Conservation (phyloP, 2,888 invertebrate genomes). For the Endomychus coccineus region DNA sequence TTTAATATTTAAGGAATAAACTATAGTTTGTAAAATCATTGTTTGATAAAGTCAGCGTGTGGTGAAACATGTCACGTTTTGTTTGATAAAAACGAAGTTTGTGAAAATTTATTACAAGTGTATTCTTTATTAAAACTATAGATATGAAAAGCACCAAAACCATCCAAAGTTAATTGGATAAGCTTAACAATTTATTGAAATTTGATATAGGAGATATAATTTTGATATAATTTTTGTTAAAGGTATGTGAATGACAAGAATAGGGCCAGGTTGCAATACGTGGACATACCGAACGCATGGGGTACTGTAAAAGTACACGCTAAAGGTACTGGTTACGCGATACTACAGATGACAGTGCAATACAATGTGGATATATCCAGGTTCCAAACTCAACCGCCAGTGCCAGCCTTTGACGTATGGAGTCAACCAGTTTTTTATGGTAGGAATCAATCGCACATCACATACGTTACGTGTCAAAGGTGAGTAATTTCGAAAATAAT, state of each 20-base stretch:
- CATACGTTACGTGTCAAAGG: conserved; percentile 81
- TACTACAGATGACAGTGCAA: conserved; percentile 87
- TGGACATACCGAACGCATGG: conserved; percentile 87
- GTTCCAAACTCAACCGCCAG: conserved; percentile 80
- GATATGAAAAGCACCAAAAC: too few relatives aligned
- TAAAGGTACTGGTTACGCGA: conserved; percentile 88
- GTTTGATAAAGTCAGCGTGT: too few relatives aligned
- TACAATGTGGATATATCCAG: conserved; percentile 81
- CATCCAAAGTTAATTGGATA: background rate
- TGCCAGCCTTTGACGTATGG: conserved; percentile 68
- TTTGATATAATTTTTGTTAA: too few relatives aligned
- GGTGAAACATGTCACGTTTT: too few relatives aligned
- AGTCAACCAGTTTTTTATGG: conserved; percentile 74
- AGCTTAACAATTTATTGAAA: conserved; percentile 32
- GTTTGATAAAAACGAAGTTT: too few relatives aligned
- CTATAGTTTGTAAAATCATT: too few relatives aligned
- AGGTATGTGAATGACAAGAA: conserved; percentile 69
- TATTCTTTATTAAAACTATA: too few relatives aligned
- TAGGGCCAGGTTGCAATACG: conserved; percentile 67
- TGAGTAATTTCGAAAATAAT: too few relatives aligned
- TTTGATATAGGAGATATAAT: too few relatives aligned
- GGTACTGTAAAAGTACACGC: conserved; percentile 90
- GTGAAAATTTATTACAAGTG: too few relatives aligned
- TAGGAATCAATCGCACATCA: conserved; percentile 88
- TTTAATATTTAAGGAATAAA: too few relatives aligned